Conservation (phyloP, 37 sponge, comb jelly and placozoan species). For the Halichondria panicea region DNA sequence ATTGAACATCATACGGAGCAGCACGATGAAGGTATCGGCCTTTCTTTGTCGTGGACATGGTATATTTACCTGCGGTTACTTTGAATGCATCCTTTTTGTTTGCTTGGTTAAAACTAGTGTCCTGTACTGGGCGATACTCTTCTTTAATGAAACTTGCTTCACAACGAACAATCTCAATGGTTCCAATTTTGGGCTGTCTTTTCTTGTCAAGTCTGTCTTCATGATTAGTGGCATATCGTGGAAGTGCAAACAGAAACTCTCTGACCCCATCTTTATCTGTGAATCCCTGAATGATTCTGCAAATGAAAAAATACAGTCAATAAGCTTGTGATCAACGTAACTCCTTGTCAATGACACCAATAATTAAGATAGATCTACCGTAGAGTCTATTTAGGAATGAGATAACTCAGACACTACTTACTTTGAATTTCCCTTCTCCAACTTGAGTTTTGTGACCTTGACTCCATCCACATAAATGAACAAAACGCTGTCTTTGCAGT, state of each 20-base stretch:
- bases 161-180: conserved; percentile 45
- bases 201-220: conserved; percentile 38
- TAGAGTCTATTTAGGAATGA: not conserved
- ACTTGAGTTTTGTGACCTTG: conserved; percentile 45
- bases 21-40: conserved; percentile 46
- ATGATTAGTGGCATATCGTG: conserved; percentile 39
- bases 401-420: not conserved
- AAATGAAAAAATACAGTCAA: not conserved
- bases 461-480: conserved; percentile 73
- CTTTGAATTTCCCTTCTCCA: conserved; percentile 56
- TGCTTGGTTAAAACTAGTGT: conserved; percentile 45
- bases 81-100: conserved; percentile 52
- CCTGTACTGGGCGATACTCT: conserved; percentile 50
- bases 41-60: conserved; percentile 75
- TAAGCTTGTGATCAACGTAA: not conserved
- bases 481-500: conserved; percentile 47
- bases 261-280: conserved; percentile 57
- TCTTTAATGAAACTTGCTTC: conserved; percentile 59
- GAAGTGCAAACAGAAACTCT: conserved; percentile 71
- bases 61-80: conserved; percentile 63
- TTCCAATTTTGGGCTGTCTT: conserved; percentile 42
- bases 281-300: conserved; percentile 59
- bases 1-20: conserved; percentile 57
- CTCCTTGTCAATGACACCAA: too few species aligned
- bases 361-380: too few species aligned